These are phyloP conservation scores for Perognathus longimembris DNA, from an alignment of 2,113 vertebrate species.

Conservation along the genomic window DNA sequence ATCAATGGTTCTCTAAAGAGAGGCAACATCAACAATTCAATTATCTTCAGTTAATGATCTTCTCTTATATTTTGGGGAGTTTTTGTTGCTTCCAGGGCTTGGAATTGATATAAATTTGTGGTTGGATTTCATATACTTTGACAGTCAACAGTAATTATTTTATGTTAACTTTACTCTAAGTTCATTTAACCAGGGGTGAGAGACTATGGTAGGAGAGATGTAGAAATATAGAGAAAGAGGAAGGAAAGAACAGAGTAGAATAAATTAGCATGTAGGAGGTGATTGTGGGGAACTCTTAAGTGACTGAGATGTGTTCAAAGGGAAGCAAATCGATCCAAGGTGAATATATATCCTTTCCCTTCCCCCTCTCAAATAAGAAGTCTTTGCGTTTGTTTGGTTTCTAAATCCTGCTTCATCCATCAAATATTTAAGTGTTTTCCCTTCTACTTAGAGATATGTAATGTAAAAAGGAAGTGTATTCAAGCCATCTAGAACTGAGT, in stretches of 20 bases:
- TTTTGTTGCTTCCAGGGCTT: constrained; percentile 53
- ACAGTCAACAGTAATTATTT: not conserved
- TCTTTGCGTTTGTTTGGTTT: not conserved
- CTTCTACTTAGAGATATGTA: not conserved
- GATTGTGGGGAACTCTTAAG: not conserved
- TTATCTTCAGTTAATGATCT: constrained; percentile 79
- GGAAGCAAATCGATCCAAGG: not conserved
- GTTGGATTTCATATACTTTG: constrained; percentile 59
- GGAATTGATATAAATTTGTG: constrained; percentile 65
- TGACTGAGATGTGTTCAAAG: constrained; percentile 4
- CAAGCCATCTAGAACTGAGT: not conserved
- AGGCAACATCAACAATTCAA: constrained; percentile 75
- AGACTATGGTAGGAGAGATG: too few species aligned
- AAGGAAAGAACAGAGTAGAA: not conserved
- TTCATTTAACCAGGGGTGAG: not conserved
- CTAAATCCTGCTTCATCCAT: not conserved
- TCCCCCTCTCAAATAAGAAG: not conserved
- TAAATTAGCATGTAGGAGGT: not conserved
- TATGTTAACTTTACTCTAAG: not conserved
- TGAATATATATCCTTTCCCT: not conserved
- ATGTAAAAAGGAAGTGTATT: not conserved
- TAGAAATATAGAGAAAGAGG: not conserved
- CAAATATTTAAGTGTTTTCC: constrained; percentile 27
- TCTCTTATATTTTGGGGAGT: constrained; percentile 64
- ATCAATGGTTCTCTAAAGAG: constrained; percentile 67